These are phyloP conservation scores for Callosobruchus maculatus DNA, from an alignment of 2,888 invertebrate species.

Conservation along the genomic window DNA sequence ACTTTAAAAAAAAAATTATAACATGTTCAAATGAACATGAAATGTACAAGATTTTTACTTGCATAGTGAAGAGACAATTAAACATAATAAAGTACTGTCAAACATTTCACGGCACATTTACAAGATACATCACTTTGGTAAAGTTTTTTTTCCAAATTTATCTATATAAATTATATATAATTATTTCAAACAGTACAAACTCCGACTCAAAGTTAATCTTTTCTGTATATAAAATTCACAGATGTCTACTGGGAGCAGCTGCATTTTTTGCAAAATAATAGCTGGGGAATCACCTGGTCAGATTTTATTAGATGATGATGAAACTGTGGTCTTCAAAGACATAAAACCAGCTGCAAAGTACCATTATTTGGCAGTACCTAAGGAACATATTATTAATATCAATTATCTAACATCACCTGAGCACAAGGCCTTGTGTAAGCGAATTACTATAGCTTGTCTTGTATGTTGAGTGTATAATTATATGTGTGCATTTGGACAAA, in stretches of 20 bases:
- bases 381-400: constrained; percentile 71
- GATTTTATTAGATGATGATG: constrained; percentile 69
- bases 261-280: constrained; percentile 74
- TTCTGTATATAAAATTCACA: not conserved
- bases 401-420: constrained; percentile 60
- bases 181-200: too few species aligned
- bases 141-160: not conserved
- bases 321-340: constrained; percentile 76
- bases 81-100: not conserved
- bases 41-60: too few species aligned
- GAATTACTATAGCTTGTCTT: not conserved
- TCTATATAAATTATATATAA: not conserved
- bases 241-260: constrained; percentile 39
- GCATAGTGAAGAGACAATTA: too few species aligned
- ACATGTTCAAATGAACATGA: too few species aligned
- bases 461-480: too few species aligned
- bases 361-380: constrained; percentile 77
- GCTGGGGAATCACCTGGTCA: constrained; percentile 59
- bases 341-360: constrained; percentile 75
- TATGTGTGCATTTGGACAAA: too few species aligned
- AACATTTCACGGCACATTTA: not conserved
- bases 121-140: not conserved
- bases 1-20: too few species aligned
- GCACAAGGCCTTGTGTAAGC: constrained; percentile 69
- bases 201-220: too few species aligned